These are phyloP conservation scores for Scaptomyza flava DNA, from an alignment of 2,888 invertebrate species.

Conservation along the genomic window DNA sequence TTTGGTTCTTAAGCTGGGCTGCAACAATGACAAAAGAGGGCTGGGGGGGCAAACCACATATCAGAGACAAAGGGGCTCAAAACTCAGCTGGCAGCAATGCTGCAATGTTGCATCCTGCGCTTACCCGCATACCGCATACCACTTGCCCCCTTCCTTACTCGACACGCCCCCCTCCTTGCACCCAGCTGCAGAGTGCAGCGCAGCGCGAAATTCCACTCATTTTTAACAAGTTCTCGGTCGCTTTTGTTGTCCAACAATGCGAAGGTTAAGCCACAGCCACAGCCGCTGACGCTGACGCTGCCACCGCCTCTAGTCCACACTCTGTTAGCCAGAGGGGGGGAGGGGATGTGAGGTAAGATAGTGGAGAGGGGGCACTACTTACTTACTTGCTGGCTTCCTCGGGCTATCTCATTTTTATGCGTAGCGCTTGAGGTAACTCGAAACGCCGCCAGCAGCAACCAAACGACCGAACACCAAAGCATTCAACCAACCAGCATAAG, in stretches of 20 bases:
- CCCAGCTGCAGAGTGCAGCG: constrained; percentile 64
- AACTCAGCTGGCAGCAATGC: constrained; percentile 59
- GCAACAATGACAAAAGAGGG: constrained; percentile 48
- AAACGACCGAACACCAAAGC: not conserved
- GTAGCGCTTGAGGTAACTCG: constrained; percentile 67
- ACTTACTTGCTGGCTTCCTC: constrained; percentile 40
- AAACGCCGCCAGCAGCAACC: constrained; percentile 59
- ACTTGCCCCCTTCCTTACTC: not conserved
- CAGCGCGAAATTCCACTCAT: constrained; percentile 82
- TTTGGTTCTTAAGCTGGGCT: constrained; percentile 51
- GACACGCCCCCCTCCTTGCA: constrained; percentile 13
- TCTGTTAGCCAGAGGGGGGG: not conserved
- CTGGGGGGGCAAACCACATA: constrained; percentile 42
- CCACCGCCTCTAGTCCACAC: not conserved
- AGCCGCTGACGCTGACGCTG: constrained; percentile 4
- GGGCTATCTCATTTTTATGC: constrained; percentile 49
- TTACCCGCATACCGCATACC: constrained; percentile 45
- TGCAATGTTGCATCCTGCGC: constrained; percentile 56
- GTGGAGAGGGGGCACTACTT: not conserved
- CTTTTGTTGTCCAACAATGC: constrained; percentile 77
- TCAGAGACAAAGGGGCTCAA: constrained; percentile 35
- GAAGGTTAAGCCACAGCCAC: constrained; percentile 74
- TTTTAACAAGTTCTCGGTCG: constrained; percentile 76
- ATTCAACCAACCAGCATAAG: constrained; percentile 52
- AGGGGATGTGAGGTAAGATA: not conserved